Conservation (phyloP, 2,888 invertebrate species). For the Cephus pulcher region DNA sequence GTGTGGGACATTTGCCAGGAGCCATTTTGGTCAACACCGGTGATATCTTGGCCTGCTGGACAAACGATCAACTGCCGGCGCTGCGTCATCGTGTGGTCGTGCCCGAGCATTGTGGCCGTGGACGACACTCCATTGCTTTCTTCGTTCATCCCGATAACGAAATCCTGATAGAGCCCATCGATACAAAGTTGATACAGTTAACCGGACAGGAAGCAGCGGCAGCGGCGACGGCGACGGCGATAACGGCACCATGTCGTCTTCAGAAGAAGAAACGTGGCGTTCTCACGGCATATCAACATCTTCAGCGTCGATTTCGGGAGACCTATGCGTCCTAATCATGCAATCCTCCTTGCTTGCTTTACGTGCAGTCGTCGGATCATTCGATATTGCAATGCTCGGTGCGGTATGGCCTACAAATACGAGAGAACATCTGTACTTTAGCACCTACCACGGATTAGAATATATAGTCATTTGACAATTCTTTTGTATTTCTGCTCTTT, state of each 20-base stretch:
- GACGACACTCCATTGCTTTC: constrained; percentile 82
- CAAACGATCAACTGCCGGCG: constrained; percentile 76
- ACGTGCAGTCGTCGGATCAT: too few relatives aligned
- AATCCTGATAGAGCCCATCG: constrained; percentile 69
- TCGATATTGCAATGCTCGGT: too few relatives aligned
- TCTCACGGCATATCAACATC: constrained; percentile 77
- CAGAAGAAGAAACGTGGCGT: constrained; percentile 71
- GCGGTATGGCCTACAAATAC: too few relatives aligned
- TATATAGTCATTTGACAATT: too few relatives aligned
- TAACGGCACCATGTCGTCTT: constrained; percentile 63
- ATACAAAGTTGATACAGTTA: constrained; percentile 61
- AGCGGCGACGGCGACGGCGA: constrained; percentile 38
- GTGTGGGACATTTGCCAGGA: constrained; percentile 81
- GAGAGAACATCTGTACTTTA: too few relatives aligned
- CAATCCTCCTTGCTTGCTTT: not conserved
- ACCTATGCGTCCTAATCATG: constrained; percentile 71
- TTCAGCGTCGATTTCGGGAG: constrained; percentile 78
- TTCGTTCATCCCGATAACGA: constrained; percentile 80
- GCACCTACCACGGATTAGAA: too few relatives aligned
- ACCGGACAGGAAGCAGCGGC: constrained; percentile 53
- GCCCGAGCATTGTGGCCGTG: constrained; percentile 74
- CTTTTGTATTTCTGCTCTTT: not conserved
- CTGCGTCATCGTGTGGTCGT: constrained; percentile 81
- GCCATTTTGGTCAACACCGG: constrained; percentile 82
- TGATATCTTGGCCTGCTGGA: constrained; percentile 81